Conservation (phyloP, 2,113 vertebrate genomes). For the Polyodon spathula region DNA sequence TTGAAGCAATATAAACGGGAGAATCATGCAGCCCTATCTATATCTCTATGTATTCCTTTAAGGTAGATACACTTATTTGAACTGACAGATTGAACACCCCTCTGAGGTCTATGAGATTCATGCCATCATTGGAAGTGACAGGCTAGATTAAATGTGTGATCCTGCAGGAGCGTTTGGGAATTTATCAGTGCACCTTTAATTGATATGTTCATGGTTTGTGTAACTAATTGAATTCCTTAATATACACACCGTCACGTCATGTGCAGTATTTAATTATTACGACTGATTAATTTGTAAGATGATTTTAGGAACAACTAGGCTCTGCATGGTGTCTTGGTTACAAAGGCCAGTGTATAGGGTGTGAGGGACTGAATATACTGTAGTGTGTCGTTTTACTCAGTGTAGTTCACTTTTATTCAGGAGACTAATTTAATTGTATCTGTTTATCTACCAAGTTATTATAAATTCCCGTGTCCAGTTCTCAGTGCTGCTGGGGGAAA, state of each 20-base stretch:
- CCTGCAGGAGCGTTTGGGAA: conserved; percentile 60
- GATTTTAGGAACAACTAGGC: conserved; percentile 39
- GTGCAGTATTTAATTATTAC: conserved; percentile 53
- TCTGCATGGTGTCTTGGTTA: conserved; percentile 23
- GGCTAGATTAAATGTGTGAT: conserved; percentile 74
- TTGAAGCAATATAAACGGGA: conserved; percentile 35
- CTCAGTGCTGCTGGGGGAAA: too few species aligned
- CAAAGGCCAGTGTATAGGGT: conserved; percentile 11
- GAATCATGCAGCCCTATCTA: conserved; percentile 37
- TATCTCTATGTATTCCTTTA: conserved; percentile 34
- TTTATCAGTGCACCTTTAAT: conserved; percentile 60
- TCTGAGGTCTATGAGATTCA: conserved; percentile 60
- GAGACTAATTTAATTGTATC: too few species aligned
- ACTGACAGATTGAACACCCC: conserved; percentile 63
- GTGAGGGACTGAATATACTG: too few species aligned
- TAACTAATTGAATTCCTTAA: conserved; percentile 79
- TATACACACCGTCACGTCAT: conserved; percentile 47
- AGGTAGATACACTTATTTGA: conserved; percentile 55
- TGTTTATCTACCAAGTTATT: too few species aligned
- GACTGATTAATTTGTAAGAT: conserved; percentile 52
- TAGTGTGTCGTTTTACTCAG: too few species aligned
- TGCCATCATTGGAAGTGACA: conserved; percentile 71
- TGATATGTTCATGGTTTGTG: conserved; percentile 70
- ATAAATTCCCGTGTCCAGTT: too few species aligned
- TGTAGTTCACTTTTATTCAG: too few species aligned